Conservation (phyloP, 2,888 invertebrate genomes). For the Tethea ocularis region DNA sequence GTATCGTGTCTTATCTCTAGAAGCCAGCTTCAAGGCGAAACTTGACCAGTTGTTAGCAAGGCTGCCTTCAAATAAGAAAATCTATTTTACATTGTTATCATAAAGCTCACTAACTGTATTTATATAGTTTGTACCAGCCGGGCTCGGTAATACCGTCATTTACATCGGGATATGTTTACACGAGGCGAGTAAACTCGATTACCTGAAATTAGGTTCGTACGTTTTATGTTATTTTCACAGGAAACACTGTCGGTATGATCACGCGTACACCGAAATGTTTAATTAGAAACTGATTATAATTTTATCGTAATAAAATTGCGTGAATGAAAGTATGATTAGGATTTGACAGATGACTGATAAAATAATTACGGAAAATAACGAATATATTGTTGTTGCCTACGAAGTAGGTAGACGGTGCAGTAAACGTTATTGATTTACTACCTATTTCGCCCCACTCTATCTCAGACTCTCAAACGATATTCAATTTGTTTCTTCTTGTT, state of each 20-base stretch:
- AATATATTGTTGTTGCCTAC: too few species aligned
- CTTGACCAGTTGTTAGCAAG: constrained; percentile 14
- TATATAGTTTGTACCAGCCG: constrained; percentile 32
- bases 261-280: constrained; percentile 13
- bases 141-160: constrained; percentile 62
- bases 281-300: neutral
- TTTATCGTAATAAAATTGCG: neutral
- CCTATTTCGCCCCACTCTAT: neutral
- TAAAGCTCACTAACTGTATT: constrained; percentile 37
- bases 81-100: constrained; percentile 24
- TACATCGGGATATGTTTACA: constrained; percentile 70
- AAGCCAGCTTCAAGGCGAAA: neutral
- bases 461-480: neutral
- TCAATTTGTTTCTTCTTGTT: constrained; percentile 4
- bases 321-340: too few species aligned
- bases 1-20: constrained; percentile 5
- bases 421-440: neutral
- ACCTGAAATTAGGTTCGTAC: constrained; percentile 77
- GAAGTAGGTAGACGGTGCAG: neutral
- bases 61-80: constrained; percentile 13
- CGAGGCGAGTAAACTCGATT: constrained; percentile 74
- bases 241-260: constrained; percentile 18
- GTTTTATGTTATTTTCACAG: constrained; percentile 70
- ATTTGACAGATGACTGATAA: too few species aligned
- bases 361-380: neutral